A percentile compares a stretch with the other conserved stretches of the same genome.
phyloP scores from a whole-genome alignment of 2,797 vertebrate genomes.

The Eutrigla gurnardus region DNA sequence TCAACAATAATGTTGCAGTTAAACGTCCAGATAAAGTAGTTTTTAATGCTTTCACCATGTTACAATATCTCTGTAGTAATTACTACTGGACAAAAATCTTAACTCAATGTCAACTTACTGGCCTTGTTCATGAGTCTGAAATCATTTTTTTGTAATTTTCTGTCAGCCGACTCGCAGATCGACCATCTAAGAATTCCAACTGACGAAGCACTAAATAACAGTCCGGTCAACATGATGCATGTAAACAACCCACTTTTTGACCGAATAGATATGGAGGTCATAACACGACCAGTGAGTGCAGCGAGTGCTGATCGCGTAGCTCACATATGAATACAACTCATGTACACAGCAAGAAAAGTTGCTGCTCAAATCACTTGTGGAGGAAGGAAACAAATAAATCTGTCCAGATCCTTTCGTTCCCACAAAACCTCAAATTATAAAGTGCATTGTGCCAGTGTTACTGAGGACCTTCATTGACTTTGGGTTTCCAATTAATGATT shows the following conservation, averaged over 20 bases:
- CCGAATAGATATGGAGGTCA: conserved; percentile 28
- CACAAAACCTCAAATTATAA: conserved; percentile 64
- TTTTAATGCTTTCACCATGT: neutral
- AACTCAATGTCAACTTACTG: neutral
- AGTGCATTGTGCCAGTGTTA: conserved; percentile 54
- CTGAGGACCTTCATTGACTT: conserved; percentile 54
- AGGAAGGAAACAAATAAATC: conserved; percentile 61
- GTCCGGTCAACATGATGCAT: conserved; percentile 45
- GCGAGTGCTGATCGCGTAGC: conserved; percentile 15
- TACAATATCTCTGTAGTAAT: neutral
- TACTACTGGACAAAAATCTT: neutral
- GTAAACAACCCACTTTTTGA: conserved; percentile 33
- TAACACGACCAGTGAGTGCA: conserved; percentile 32
- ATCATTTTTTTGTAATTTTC: neutral
- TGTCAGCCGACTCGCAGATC: neutral
- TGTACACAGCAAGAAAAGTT: conserved; percentile 48
- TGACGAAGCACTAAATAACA: conserved; percentile 32
- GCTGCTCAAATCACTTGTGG: conserved; percentile 37
- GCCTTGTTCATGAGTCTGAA: neutral
- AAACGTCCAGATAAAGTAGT: neutral
- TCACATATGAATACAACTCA: conserved; percentile 29
- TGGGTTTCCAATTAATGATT: conserved; percentile 75
- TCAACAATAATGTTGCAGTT: neutral
- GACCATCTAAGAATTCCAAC: conserved; percentile 13
- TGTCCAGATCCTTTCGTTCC: conserved; percentile 30